Conservation (phyloP, 1,140 invertebrate species). For the Drosophila novamexicana region DNA sequence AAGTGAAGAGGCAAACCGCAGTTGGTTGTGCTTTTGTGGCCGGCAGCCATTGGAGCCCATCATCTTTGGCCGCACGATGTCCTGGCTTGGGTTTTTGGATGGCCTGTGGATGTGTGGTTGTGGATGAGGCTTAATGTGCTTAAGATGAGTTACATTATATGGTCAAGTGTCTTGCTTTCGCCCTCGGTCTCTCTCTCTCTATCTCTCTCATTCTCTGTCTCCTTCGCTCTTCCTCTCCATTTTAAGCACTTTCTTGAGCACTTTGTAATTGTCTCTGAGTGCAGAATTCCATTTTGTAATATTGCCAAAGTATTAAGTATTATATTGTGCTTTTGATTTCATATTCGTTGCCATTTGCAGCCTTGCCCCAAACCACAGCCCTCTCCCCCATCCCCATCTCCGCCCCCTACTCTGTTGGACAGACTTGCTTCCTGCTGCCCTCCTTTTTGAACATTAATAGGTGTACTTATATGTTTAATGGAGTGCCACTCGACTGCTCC, state of each 20-base stretch:
- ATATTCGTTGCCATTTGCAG: slow-evolving; percentile 34
- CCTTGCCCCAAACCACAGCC: neutral
- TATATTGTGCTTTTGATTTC: slow-evolving; percentile 73
- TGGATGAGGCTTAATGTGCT: slow-evolving; percentile 65
- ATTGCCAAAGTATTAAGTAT: slow-evolving; percentile 78
- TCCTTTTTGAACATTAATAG: slow-evolving; percentile 82
- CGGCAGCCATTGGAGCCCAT: slow-evolving; percentile 22
- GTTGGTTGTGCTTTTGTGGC: slow-evolving; percentile 55
- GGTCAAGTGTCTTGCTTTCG: slow-evolving; percentile 8
- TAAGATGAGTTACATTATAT: slow-evolving; percentile 81
- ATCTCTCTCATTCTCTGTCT: slow-evolving; percentile 7
- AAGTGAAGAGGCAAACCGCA: slow-evolving; percentile 47
- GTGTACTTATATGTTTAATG: slow-evolving; percentile 82
- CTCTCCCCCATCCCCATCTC: neutral
- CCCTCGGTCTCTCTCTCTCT: too few species aligned
- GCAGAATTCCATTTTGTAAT: slow-evolving; percentile 76
- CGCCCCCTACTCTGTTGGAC: neutral
- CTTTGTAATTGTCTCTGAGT: slow-evolving; percentile 25
- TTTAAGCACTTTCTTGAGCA: slow-evolving; percentile 21
- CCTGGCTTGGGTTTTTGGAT: slow-evolving; percentile 1
- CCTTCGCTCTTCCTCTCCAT: neutral
- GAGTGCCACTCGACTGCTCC: slow-evolving; percentile 71
- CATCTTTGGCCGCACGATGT: slow-evolving; percentile 30
- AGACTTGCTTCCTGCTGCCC: slow-evolving; percentile 31
- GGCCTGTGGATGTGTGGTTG: slow-evolving; percentile 34